Evolutionary conservation across 92 coral and sea anemone species (phyloP), one percentile per base, ranked within the genome.

Genomic region (Zoanthus gigantus): DNA sequence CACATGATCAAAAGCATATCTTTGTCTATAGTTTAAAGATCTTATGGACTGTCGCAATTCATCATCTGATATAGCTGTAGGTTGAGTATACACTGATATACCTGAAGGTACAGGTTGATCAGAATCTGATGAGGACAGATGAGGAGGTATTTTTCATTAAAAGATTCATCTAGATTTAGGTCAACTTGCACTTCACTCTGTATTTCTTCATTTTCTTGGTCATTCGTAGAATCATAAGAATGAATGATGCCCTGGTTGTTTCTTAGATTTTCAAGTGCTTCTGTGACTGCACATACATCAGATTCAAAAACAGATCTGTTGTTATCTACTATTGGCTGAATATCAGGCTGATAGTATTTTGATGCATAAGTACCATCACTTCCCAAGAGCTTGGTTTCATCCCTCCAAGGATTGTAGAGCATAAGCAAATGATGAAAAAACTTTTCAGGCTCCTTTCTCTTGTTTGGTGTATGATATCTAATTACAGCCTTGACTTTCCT

Each of bases 121-220:
- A 53, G 69, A 63, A 63, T 63, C 69, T 63, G 69, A 63, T 63
- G 69, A n/a, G 3, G 4, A 57, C 0, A 78, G 67, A 78, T 78
- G 74, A 2, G 84, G 53, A 45, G 84, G 78, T 78, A 78, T 50
- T 78, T 46, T 78, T 78, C 28, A 63, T 6, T 63, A 63, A 63
- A 63, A 15, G 69, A 63, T 63, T 63, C 69, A 0, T 63, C 29
- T 63, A 18, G 2, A 63, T 63, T 53, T 53, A 7, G 15, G 58
- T 53, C 12, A 37, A 0, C 42, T 37, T 37, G 58, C 7, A 53
- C 58, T 53, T 53, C 58, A 53, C 58, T 53, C 1, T 53, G 58
- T 53, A 53, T 53, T 0, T 63, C 31, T 0, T 63, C 69, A 63
- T 63, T 63, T 63, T 63, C 69, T 63, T 63, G 69, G 29, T 63